Conservation (phyloP, 2,888 invertebrate species). For the Phyllotreta striolata region DNA sequence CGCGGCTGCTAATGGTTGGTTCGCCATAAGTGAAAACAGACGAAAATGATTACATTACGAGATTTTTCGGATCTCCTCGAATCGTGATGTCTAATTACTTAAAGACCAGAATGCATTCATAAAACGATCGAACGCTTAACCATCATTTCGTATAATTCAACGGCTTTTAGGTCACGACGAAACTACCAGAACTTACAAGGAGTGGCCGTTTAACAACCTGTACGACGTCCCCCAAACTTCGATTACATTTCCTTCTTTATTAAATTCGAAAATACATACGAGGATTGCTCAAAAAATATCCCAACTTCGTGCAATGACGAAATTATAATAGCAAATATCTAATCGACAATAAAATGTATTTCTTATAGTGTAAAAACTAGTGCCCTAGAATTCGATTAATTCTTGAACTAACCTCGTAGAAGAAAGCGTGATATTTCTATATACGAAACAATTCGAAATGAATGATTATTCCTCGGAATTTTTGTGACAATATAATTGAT, state of each 20-base stretch:
- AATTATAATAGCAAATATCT: too few relatives aligned
- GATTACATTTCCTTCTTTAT: slow-evolving; percentile 14
- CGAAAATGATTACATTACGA: slow-evolving; percentile 41
- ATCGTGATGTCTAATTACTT: slow-evolving; percentile 39
- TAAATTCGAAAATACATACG: not conserved
- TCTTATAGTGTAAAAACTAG: too few relatives aligned
- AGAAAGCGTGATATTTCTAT: too few relatives aligned
- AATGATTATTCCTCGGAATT: too few relatives aligned
- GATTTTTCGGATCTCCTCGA: slow-evolving; percentile 34
- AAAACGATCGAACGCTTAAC: slow-evolving; percentile 35
- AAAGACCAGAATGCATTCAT: slow-evolving; percentile 34
- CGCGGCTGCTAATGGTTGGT: slow-evolving; percentile 41
- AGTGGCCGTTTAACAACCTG: slow-evolving; percentile 26
- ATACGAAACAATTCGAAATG: too few relatives aligned
- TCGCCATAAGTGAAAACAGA: slow-evolving; percentile 42
- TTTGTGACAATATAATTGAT: too few relatives aligned
- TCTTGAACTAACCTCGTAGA: too few relatives aligned
- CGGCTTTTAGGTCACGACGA: slow-evolving; percentile 37
- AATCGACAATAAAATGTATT: too few relatives aligned
- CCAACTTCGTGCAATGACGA: too few relatives aligned
- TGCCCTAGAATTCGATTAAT: too few relatives aligned
- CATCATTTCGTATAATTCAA: slow-evolving; percentile 38
- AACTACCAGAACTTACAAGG: slow-evolving; percentile 26
- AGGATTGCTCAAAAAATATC: too few relatives aligned
- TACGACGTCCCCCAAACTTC: slow-evolving; percentile 20